Conservation (phyloP, 2,797 vertebrate genomes). For the Epinephelus malabaricus region DNA sequence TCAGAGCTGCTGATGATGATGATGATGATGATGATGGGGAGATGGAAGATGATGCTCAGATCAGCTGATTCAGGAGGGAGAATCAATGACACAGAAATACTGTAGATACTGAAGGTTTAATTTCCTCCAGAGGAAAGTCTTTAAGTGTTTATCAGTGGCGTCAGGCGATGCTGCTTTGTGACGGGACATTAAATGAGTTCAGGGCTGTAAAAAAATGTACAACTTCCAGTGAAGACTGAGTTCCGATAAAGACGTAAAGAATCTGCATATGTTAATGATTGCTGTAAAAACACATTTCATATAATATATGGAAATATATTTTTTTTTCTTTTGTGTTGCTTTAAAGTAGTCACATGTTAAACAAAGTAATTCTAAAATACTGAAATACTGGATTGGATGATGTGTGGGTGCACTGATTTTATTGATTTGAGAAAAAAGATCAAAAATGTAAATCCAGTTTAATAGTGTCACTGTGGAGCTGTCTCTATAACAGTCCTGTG, state of each 20-base stretch:
- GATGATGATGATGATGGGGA: too few relatives aligned
- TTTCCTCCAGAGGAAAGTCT: background rate
- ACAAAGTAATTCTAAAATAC: too few relatives aligned
- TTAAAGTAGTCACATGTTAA: background rate
- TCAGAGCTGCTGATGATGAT: background rate
- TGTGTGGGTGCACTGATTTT: too few relatives aligned
- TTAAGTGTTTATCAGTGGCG: background rate
- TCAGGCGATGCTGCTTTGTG: background rate
- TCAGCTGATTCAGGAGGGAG: background rate
- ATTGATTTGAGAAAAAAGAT: too few relatives aligned
- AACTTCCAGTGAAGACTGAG: slow-evolving; percentile 1
- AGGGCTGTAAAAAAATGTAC: background rate
- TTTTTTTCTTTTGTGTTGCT: background rate
- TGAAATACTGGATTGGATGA: too few relatives aligned
- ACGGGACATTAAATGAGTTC: background rate
- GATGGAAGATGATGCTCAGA: background rate
- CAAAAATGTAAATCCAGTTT: too few relatives aligned
- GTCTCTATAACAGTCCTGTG: too few relatives aligned
- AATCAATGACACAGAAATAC: background rate
- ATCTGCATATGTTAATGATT: background rate
- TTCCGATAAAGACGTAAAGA: background rate
- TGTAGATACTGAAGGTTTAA: background rate
- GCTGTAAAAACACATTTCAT: background rate
- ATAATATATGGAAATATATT: too few relatives aligned
- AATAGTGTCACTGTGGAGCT: too few relatives aligned